Evolutionary conservation across 2,888 invertebrate genomes (phyloP).

Genomic region (Yponomeuta plumbellus): DNA sequence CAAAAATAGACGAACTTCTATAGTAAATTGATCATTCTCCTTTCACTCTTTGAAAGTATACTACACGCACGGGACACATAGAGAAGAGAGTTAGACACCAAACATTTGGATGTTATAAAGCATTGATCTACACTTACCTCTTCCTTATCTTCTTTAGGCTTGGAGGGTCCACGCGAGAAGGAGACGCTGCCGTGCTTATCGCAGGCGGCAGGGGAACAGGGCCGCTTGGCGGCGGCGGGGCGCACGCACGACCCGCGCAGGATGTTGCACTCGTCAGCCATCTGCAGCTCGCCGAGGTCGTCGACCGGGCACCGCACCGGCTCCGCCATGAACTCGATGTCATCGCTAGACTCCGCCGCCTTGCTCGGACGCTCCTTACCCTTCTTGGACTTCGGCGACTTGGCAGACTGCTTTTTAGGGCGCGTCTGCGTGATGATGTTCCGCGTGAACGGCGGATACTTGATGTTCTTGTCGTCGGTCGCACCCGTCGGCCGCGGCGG

Average conservation of each 20-base stretch:
- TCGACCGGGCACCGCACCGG: neutral
- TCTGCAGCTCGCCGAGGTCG: neutral
- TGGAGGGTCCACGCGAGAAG: neutral
- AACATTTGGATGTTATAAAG: neutral
- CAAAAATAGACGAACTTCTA: too few species aligned
- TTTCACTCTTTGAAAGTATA: too few species aligned
- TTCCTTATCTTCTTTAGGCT: neutral
- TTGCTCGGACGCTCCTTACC: neutral
- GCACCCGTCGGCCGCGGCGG: neutral
- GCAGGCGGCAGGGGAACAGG: neutral
- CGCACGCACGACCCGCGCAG: neutral
- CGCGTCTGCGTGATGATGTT: conserved; percentile 1
- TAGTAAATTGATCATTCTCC: too few species aligned
- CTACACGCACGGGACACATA: too few species aligned
- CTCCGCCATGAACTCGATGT: neutral
- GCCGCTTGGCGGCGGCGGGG: neutral
- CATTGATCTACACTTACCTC: neutral
- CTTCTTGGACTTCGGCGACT: neutral
- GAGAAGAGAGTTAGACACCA: too few species aligned
- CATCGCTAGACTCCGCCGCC: neutral
- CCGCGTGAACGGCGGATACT: neutral
- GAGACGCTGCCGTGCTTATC: neutral
- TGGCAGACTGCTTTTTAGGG: neutral
- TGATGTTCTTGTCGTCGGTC: neutral
- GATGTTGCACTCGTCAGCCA: neutral